Evolutionary conservation across 2,888 invertebrate species (phyloP), one percentile per base, ranked within the genome.

Genomic region (Chromoteleia sp.): DNA sequence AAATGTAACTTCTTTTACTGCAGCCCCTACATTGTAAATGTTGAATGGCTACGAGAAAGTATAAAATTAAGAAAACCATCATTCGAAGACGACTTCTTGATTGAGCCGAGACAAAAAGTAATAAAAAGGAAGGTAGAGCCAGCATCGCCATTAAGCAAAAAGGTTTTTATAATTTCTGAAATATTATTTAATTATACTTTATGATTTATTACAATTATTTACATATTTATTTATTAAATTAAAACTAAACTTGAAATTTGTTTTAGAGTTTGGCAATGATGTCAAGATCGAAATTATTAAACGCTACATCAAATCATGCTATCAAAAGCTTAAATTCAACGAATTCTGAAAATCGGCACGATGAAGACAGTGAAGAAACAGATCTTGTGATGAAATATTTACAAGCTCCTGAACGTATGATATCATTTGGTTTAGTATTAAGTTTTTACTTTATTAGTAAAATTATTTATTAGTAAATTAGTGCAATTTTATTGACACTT

Each of bases 41-140:
- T 96, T 21, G 93, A 94, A 15, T 98, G 98, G 98, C 91, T 98
- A 36, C 89, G 95, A 10, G 94, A 95, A 78, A 96, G 97, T 86
- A 94, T 96, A 10, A 93, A 93, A 83, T 92, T 94, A 2, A 93
- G 93, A 50, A 92, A 92, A 29, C 93, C 94, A 0, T 94, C 94
- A 0, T 91, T 92, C 19, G 95, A 95, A 88, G 94, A 94, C 21
- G 90, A 90, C 65, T 89, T 90, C 43, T 82, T 91, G 85, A 86
- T 85, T 68, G 84, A 87, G 25, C 80, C 80, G 3, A 48, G 63
- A 70, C 21, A 82, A 48, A 25, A 6, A 41, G 14, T 4, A 41
- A 0, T 14, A 41, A 83, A 45, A 87, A 90, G 5, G 88, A 91
- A 39, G 86, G 90, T 15, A 80, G 93, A 93, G 80, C 92, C 93